These are phyloP conservation scores for Sphinx pinastri DNA, from an alignment of 2,888 invertebrate species.

Conservation along the genomic window DNA sequence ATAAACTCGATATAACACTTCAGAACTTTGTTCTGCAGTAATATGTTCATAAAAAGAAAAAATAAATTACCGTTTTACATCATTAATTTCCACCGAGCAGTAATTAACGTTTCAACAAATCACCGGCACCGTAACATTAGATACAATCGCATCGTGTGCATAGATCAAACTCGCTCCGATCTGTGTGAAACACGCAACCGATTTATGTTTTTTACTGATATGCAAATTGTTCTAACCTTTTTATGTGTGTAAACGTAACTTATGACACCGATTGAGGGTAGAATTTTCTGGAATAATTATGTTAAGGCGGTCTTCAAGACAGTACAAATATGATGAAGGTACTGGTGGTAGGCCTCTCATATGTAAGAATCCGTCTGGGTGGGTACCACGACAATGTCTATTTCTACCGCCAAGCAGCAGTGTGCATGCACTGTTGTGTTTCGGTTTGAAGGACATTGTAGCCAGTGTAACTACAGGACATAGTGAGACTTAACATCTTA, in stretches of 20 bases:
- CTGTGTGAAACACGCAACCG: constrained; percentile 54
- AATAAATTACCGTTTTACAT: constrained; percentile 62
- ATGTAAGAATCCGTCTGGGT: too few species aligned
- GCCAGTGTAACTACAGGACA: too few species aligned
- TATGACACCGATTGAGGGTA: not conserved
- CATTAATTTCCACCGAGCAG: constrained; percentile 67
- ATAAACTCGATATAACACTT: too few species aligned
- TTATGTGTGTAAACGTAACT: not conserved
- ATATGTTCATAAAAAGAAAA: constrained; percentile 35
- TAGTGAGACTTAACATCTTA: too few species aligned
- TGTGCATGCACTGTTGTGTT: too few species aligned
- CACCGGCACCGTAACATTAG: constrained; percentile 60
- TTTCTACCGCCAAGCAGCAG: too few species aligned
- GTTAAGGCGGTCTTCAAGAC: not conserved
- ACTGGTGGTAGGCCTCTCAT: too few species aligned
- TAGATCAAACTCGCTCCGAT: constrained; percentile 53
- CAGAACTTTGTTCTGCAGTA: not conserved
- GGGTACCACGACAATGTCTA: too few species aligned
- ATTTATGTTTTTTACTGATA: constrained; percentile 30
- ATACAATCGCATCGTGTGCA: constrained; percentile 56
- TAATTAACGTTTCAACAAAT: constrained; percentile 80
- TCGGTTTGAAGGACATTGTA: too few species aligned
- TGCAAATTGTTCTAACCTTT: constrained; percentile 15
- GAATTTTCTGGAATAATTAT: not conserved
- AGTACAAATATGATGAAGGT: too few species aligned